Conservation (phyloP, 2,888 invertebrate species). For the Dryomyza anilis region DNA sequence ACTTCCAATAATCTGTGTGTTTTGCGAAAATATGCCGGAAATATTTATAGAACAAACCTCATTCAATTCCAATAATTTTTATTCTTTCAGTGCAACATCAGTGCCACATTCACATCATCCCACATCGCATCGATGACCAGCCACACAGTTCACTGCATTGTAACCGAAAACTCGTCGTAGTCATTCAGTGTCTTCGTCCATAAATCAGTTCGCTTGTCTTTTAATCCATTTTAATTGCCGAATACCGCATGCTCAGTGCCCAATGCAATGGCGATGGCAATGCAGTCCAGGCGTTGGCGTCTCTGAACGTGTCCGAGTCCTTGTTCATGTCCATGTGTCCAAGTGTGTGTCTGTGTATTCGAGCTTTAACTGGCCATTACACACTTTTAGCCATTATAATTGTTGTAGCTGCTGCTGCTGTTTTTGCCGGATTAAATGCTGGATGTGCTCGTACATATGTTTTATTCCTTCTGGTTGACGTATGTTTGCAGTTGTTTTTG, state of each 20-base stretch:
- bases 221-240: conserved; percentile 45
- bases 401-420: conserved; percentile 18
- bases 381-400: conserved; percentile 34
- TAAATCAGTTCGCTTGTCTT: conserved; percentile 49
- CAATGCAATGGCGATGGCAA: neutral
- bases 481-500: neutral
- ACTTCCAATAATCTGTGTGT: no score
- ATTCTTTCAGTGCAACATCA: no score
- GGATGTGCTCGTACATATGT: neutral
- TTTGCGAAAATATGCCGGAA: no score
- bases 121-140: neutral
- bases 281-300: neutral
- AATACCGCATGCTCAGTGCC: conserved; percentile 8
- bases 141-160: conserved; percentile 6
- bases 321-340: neutral
- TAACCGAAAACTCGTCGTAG: conserved; percentile 43
- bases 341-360: conserved; percentile 1
- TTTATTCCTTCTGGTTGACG: neutral
- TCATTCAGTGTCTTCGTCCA: conserved; percentile 54
- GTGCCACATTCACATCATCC: neutral
- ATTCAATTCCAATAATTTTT: no score
- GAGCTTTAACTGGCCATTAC: conserved; percentile 18
- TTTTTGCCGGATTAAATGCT: conserved; percentile 16
- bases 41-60: no score
- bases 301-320: no score